phyloP scores from a whole-genome alignment of 2,888 invertebrate species.

The Pterobdella sp. region DNA sequence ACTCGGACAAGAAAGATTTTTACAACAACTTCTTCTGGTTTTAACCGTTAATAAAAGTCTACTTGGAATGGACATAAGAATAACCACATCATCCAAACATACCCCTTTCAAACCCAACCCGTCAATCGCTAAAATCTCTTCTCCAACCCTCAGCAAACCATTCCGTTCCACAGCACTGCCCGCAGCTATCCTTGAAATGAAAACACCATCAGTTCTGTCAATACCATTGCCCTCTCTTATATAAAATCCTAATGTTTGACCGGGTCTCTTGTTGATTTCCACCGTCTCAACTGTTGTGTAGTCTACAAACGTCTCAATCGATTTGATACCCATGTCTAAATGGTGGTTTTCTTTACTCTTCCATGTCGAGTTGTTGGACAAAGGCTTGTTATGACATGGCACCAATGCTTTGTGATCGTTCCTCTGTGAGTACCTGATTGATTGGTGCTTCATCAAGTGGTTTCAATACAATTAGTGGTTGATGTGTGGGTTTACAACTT shows the following conservation, averaged over 20 bases:
- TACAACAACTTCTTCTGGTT: slow-evolving; percentile 39
- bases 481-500: no score
- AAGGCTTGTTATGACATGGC: neutral
- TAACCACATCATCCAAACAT: slow-evolving; percentile 97
- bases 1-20: slow-evolving; percentile 46
- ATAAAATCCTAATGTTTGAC: slow-evolving; percentile 93
- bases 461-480: no score
- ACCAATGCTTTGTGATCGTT: no score
- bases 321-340: slow-evolving; percentile 34
- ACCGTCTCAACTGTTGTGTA: slow-evolving; percentile 56
- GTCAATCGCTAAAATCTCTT: slow-evolving; percentile 95
- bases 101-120: slow-evolving; percentile 92
- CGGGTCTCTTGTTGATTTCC: slow-evolving; percentile 96
- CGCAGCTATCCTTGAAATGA: slow-evolving; percentile 89
- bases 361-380: neutral
- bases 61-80: slow-evolving; percentile 96
- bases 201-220: slow-evolving; percentile 87
- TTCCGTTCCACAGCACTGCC: slow-evolving; percentile 95
- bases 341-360: neutral
- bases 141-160: slow-evolving; percentile 91
- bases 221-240: slow-evolving; percentile 94
- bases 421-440: no score
- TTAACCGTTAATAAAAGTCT: slow-evolving; percentile 81
- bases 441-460: no score
- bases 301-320: slow-evolving; percentile 32